Base-by-base conservation (phyloP, 2,888 invertebrate genomes). In the Eupithecia pulchellata region DNA sequence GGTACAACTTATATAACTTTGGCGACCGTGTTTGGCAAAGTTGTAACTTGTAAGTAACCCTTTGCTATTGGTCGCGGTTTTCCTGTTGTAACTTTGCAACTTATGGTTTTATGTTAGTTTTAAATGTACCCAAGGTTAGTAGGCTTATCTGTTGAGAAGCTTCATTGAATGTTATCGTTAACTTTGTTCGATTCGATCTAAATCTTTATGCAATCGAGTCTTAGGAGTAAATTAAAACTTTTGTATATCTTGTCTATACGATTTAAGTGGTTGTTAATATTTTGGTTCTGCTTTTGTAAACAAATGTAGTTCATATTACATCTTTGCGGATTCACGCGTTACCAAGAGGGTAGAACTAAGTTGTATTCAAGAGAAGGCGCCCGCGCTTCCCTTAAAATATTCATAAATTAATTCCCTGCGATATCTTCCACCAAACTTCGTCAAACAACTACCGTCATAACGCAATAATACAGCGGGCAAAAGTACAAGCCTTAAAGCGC, bases 401-500 rank as follows among this genome's bases (percentile, higher is more conserved):
- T 57, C 69, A 65, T 65, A 42, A 47, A 68, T 65, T 52, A 34
- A 69, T 72, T 72, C 52, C 57, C 20, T 65, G 61, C 62, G 58
- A 69, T 73, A 73, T 72, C 71, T 75, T 74, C 73, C 66, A 63
- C 67, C 68, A 74, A 78, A 78, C 76, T 75, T 75, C 69, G 70
- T 65, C 66, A 73, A 79, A 80, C 77, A 75, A 75, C 75, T 72
- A 76, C 71, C 64, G 69, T 27, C 68, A 79, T 82, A 83, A 81
- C 79, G 79, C 79, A 83, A 81, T 81, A 82, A 84, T 83, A 83
- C 82, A 80, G 80, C 82, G 80, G 80, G 81, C 81, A 83, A 83
- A 86, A 85, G 84, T 86, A 83, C 85, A 87, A 91, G 85, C 86
- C 88, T 85, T 86, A 86, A 86, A 91, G 88, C 88, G 88, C 84